These are phyloP conservation scores for Scylla paramamosain DNA, from an alignment of 1,140 invertebrate species.

Conservation along the genomic window DNA sequence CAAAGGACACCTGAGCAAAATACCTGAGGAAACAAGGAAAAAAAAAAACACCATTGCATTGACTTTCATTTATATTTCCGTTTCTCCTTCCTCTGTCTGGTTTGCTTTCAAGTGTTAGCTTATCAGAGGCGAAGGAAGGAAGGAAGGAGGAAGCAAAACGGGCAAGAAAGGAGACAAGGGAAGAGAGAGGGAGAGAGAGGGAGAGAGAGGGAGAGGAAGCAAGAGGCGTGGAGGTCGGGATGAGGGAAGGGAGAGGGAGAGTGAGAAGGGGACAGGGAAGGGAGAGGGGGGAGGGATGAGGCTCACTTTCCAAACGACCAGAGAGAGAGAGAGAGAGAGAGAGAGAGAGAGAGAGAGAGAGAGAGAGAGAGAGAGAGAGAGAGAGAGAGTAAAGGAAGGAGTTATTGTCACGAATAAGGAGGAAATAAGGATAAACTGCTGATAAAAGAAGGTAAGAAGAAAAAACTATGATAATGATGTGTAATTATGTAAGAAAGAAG, in stretches of 20 bases:
- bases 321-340: constrained; percentile 5
- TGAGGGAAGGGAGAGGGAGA: too few species aligned
- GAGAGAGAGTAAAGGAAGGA: background rate
- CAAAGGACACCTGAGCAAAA: too few species aligned
- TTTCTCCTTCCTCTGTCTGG: background rate
- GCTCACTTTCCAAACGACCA: background rate
- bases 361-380: constrained; percentile 32
- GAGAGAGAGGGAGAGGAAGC: too few species aligned
- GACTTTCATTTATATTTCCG: background rate
- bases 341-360: background rate
- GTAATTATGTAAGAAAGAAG: background rate
- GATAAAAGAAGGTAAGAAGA: background rate
- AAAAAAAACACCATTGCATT: background rate
- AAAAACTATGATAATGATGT: background rate
- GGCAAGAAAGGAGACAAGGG: background rate
- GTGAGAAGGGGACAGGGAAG: too few species aligned
- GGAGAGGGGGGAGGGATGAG: background rate
- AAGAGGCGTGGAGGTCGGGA: too few species aligned
- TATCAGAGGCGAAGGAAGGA: background rate
- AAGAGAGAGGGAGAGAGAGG: too few species aligned
- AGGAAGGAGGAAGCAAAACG: background rate
- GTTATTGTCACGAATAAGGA: background rate
- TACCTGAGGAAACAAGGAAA: too few species aligned
- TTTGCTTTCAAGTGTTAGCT: background rate
- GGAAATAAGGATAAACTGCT: background rate